phyloP scores from a whole-genome alignment of 2,888 invertebrate genomes.

The Latrodectus elegans region DNA sequence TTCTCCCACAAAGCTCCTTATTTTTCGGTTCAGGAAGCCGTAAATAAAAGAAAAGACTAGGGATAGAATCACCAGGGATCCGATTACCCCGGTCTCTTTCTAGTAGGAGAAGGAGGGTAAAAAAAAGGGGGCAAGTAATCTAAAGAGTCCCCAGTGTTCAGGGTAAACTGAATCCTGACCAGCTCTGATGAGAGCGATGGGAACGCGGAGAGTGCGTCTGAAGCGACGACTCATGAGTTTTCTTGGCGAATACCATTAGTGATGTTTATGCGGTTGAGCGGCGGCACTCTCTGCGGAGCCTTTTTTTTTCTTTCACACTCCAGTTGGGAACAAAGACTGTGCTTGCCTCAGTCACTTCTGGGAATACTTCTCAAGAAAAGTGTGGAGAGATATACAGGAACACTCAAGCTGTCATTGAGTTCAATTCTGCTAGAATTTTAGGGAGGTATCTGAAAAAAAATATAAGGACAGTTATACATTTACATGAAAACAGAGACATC shows the following conservation, averaged over 20 bases:
- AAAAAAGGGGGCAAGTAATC: constrained; percentile 24
- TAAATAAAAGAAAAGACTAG: constrained; percentile 52
- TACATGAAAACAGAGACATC: no score
- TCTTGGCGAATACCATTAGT: constrained; percentile 19
- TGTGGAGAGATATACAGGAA: no score
- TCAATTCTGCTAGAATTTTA: no score
- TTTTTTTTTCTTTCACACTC: background rate
- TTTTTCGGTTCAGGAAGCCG: constrained; percentile 60
- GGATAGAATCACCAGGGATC: constrained; percentile 30
- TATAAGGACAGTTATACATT: no score
- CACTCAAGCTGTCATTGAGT: no score
- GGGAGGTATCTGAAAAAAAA: no score
- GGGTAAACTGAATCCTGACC: constrained; percentile 35
- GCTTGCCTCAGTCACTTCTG: no score
- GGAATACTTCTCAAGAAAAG: no score
- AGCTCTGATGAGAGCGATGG: constrained; percentile 19
- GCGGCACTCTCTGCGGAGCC: background rate
- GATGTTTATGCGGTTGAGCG: constrained; percentile 33
- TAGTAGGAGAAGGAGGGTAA: constrained; percentile 3
- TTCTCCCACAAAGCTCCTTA: constrained; percentile 46
- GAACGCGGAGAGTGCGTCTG: constrained; percentile 2
- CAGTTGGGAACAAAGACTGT: background rate
- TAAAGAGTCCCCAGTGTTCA: constrained; percentile 38
- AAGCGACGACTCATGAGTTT: constrained; percentile 17
- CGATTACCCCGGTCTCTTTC: constrained; percentile 30